Conservation (phyloP, 2,888 invertebrate species). For the Ceriagrion tenellum region DNA sequence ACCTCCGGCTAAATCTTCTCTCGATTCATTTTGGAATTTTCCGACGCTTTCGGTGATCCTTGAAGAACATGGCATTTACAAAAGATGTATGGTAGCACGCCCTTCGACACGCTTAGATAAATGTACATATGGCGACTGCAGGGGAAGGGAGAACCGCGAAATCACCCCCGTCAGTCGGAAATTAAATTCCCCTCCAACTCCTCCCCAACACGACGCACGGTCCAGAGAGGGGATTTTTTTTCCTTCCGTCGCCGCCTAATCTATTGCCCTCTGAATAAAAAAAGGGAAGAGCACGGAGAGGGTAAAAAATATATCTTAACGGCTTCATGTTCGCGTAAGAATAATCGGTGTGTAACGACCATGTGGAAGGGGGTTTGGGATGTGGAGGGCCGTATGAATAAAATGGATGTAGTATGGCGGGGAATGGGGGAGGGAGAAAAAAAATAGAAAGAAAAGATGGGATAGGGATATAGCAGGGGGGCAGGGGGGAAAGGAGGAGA, state of each 20-base stretch:
- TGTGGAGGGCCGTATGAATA: neutral
- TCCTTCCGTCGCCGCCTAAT: neutral
- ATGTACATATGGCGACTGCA: neutral
- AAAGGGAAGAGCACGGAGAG: neutral
- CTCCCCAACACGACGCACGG: neutral
- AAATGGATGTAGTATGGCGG: neutral
- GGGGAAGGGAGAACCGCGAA: neutral
- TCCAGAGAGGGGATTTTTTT: neutral
- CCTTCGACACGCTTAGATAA: neutral
- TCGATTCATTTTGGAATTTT: neutral
- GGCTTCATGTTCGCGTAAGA: neutral
- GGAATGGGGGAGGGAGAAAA: neutral
- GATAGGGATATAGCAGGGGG: neutral
- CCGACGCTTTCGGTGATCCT: neutral
- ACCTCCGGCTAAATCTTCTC: neutral
- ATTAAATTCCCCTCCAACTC: neutral
- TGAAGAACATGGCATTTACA: neutral
- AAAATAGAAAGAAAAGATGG: neutral
- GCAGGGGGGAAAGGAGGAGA: neutral
- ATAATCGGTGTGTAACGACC: neutral
- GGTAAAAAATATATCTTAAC: neutral
- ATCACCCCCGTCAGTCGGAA: neutral
- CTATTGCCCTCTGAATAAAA: neutral
- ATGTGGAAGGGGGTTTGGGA: neutral
- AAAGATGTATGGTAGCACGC: neutral